phyloP scores from a whole-genome alignment of 2,797 vertebrate genomes.

The Gallinago nigripennis region DNA sequence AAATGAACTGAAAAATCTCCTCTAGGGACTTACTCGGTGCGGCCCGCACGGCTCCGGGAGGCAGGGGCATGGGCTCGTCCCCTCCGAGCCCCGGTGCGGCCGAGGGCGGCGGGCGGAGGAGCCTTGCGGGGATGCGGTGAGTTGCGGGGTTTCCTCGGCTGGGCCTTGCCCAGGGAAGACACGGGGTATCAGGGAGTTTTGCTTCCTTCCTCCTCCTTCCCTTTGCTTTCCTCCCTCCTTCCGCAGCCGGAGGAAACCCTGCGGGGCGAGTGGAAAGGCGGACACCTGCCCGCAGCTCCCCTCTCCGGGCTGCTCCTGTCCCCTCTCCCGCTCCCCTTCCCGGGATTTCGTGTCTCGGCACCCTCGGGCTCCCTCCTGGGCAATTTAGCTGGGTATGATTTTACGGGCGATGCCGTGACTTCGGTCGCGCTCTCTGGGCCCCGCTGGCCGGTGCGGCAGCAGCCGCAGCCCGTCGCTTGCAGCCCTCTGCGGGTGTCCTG shows the following conservation, averaged over 20 bases:
- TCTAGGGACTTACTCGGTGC: not conserved
- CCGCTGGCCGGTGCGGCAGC: constrained; percentile 48
- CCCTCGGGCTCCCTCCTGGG: not conserved
- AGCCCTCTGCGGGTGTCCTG: constrained; percentile 38
- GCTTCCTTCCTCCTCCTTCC: too few species aligned
- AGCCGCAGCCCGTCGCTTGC: constrained; percentile 30
- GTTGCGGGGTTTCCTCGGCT: not conserved
- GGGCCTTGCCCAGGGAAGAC: too few species aligned
- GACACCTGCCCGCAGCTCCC: not conserved
- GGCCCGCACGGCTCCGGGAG: not conserved
- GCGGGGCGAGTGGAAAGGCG: not conserved
- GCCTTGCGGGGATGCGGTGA: not conserved
- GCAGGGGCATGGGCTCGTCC: not conserved
- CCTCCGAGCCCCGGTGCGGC: not conserved
- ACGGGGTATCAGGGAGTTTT: too few species aligned
- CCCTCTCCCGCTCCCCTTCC: too few species aligned
- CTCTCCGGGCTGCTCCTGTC: not conserved
- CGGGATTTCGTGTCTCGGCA: not conserved
- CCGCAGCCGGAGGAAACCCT: not conserved
- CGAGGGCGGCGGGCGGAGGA: not conserved
- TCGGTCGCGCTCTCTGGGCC: not conserved
- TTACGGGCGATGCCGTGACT: not conserved
- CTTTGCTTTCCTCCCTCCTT: not conserved
- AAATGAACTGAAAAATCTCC: not conserved
- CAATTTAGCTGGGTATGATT: not conserved